Evolutionary conservation across 2,888 invertebrate genomes (phyloP), one percentile per base, ranked within the genome.

Genomic region (Sialis fuliginosa): DNA sequence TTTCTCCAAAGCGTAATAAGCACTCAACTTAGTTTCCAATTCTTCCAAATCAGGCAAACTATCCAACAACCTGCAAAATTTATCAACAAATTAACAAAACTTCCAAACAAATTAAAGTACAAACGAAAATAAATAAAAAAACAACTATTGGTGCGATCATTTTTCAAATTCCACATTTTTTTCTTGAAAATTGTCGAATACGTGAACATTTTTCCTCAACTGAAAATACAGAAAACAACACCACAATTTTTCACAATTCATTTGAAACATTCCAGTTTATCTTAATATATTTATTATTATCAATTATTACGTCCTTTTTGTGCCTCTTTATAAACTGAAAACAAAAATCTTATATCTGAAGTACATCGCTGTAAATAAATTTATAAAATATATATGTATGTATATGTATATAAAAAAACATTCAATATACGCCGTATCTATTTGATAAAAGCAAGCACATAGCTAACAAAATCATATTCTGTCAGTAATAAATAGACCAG

Each of bases 1-100:
- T 64, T 82, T 82, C 58, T 83, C 82, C 50, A 84, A 75, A 65
- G 81, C 80, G 64, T 84, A 84, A 67, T 83, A 84, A 42, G 83
- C 83, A 64, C 71, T 79, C 56, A 85, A 68, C 60, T 83, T 84
- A 1, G 80, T 79, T 64, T 84, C 80, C 57, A 85, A 64, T 60
- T 84, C 82, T 57, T 81, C 80, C 50, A 84, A 67, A 57, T 83
- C 83, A 44, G 82, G 80, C 62, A 84, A 70, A 55, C 75, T 77
- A 54, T 78, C 78, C 56, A 79, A 64, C 56, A 77, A 70, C 58
- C 77, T 75, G 57, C 48, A 60, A 52, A 48, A 45, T 41, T 2
- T 12, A n/a, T 7, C 40, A 39, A 13, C 7, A 39, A 12, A 7
- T 39, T 10, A 9, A 39, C 13, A 39, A 35, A 35, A 35, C 9